These are phyloP conservation scores for Eucriotettix oculatus DNA, from an alignment of 2,888 invertebrate species.

Conservation along the genomic window DNA sequence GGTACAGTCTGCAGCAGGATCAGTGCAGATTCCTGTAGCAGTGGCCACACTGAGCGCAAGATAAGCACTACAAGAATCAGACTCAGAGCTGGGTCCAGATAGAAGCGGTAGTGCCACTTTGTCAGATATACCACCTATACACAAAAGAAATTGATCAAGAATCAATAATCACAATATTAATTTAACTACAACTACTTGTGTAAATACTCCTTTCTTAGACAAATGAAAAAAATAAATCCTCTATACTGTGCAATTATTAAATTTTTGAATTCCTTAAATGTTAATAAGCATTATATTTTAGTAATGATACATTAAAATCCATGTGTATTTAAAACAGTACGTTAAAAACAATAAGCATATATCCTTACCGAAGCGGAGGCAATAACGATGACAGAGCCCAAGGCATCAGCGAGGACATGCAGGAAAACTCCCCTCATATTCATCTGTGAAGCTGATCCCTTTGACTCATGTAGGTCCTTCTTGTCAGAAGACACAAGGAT, in stretches of 20 bases:
- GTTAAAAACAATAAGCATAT: neutral
- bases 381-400: constrained; percentile 87
- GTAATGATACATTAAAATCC: neutral
- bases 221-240: too few relatives aligned
- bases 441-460: constrained; percentile 53
- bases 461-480: constrained; percentile 31
- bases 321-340: neutral
- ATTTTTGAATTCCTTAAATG: too few relatives aligned
- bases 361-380: constrained; percentile 51
- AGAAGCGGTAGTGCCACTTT: constrained; percentile 41
- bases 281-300: neutral
- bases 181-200: too few relatives aligned
- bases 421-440: constrained; percentile 99
- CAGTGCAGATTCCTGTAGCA: constrained; percentile 82
- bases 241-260: too few relatives aligned
- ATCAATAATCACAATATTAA: too few relatives aligned
- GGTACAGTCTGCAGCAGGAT: constrained; percentile 97
- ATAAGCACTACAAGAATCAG: constrained; percentile 76
- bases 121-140: constrained; percentile 30
- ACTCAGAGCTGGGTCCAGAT: constrained; percentile 90
- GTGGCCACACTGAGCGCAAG: constrained; percentile 77
- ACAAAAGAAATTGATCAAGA: constrained; percentile 30
- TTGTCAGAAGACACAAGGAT: neutral
- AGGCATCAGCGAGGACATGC: constrained; percentile 90
- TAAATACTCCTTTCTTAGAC: too few relatives aligned